phyloP scores from a whole-genome alignment of 1,140 invertebrate species.

The Atta cephalotes region DNA sequence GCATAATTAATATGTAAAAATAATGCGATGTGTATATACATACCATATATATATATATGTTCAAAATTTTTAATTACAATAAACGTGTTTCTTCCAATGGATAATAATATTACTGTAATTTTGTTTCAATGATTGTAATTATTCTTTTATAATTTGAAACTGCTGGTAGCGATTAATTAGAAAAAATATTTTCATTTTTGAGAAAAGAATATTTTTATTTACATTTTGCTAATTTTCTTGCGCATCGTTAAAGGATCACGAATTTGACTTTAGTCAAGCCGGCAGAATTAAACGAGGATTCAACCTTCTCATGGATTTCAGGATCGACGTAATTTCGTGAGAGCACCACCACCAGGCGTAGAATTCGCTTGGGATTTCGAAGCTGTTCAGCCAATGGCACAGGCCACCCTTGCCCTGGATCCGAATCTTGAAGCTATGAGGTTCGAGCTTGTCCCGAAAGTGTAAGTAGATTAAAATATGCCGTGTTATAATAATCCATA shows the following conservation, averaged over 20 bases:
- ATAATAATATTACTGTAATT: not conserved
- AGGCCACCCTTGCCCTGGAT: constrained; percentile 97
- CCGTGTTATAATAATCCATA: not conserved
- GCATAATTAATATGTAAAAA: not conserved
- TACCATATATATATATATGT: too few species aligned
- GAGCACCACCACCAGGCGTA: constrained; percentile 97
- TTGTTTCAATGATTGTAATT: not conserved
- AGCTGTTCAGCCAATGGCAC: constrained; percentile 95
- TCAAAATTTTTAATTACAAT: not conserved
- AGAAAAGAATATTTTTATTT: not conserved
- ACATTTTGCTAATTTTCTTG: constrained; percentile 17
- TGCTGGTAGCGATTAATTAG: not conserved
- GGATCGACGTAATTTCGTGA: constrained; percentile 98
- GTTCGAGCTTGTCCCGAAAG: constrained; percentile 99
- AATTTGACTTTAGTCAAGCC: constrained; percentile 33
- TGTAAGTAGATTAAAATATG: constrained; percentile 88
- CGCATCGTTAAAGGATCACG: constrained; percentile 13
- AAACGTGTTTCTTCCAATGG: not conserved
- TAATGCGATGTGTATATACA: not conserved
- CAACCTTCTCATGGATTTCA: constrained; percentile 83
- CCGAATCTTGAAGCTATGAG: constrained; percentile 98
- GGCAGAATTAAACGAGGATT: constrained; percentile 31
- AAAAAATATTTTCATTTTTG: not conserved
- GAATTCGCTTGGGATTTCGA: constrained; percentile 98
- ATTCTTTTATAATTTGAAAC: not conserved